Conservation (phyloP, 2,797 vertebrate species). For the Chelon labrosus region DNA sequence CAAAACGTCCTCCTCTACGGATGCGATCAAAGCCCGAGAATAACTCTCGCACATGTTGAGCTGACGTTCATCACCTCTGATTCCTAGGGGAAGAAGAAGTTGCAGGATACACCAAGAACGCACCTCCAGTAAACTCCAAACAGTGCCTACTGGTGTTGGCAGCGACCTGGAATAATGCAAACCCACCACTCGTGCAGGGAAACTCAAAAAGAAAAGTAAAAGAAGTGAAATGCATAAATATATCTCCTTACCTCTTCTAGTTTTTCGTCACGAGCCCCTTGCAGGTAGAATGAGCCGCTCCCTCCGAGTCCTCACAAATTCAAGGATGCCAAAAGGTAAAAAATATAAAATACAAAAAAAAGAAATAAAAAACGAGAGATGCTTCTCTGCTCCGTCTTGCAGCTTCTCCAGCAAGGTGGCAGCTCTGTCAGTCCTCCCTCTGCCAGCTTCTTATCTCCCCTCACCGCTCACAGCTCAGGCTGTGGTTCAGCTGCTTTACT, state of each 20-base stretch:
- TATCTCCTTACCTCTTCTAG: conserved; percentile 53
- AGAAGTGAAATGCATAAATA: not conserved
- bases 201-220: not conserved
- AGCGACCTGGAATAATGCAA: not conserved
- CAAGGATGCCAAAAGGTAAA: conserved; percentile 14
- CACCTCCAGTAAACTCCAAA: conserved; percentile 39
- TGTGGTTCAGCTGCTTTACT: conserved; percentile 60
- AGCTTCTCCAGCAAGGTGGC: conserved; percentile 64
- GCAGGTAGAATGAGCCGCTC: conserved; percentile 40
- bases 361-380: conserved; percentile 28
- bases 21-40: conserved; percentile 52
- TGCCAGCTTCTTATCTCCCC: conserved; percentile 64
- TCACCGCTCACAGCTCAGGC: conserved; percentile 64
- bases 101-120: conserved; percentile 53
- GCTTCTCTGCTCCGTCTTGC: conserved; percentile 36
- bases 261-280: conserved; percentile 4
- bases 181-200: not conserved
- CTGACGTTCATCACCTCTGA: conserved; percentile 46
- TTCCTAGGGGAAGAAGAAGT: conserved; percentile 55
- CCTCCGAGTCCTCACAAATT: conserved; percentile 20
- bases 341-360: no score
- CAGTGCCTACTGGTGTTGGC: conserved; percentile 6
- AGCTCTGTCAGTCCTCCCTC: conserved; percentile 62
- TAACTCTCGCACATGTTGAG: conserved; percentile 62
- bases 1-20: conserved; percentile 4